Percentiles rank a stretch among this genome's conserved stretches.
These are phyloP conservation scores for Caenorhabditis uteleia DNA, from an alignment of 2,888 invertebrate genomes.

Conservation along the genomic window DNA sequence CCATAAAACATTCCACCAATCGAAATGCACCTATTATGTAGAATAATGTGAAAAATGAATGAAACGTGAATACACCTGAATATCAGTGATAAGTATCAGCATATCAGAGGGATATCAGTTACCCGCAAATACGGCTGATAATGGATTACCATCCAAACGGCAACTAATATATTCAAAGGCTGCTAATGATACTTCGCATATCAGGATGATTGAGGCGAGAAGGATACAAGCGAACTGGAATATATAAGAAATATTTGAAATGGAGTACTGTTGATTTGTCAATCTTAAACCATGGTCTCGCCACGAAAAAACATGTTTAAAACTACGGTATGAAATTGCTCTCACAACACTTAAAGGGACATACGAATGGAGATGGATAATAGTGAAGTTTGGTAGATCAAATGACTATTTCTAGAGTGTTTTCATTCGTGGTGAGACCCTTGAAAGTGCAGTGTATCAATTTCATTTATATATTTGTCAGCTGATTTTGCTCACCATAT, in stretches of 20 bases:
- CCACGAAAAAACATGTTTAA: no score
- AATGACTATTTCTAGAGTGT: no score
- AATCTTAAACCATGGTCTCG: no score
- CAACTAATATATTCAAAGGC: slow-evolving; percentile 33
- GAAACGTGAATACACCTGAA: slow-evolving; percentile 41
- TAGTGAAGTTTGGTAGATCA: no score
- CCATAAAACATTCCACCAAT: slow-evolving; percentile 40
- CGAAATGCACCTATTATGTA: slow-evolving; percentile 38
- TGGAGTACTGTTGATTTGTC: no score
- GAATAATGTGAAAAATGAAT: slow-evolving; percentile 36
- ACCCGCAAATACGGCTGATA: slow-evolving; percentile 36
- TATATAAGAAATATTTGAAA: not conserved
- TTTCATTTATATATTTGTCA: no score
- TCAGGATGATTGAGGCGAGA: slow-evolving; percentile 17
- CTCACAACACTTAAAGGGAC: no score
- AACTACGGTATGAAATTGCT: no score
- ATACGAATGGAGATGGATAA: no score
- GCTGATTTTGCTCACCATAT: no score
- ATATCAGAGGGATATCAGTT: not conserved
- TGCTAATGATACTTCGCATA: slow-evolving; percentile 23
- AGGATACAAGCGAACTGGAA: slow-evolving; percentile 27
- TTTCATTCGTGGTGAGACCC: no score
- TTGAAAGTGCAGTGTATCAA: no score
- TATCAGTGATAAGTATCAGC: not conserved
- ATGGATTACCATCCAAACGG: slow-evolving; percentile 21